phyloP scores from a whole-genome alignment of 2,113 vertebrate species.

The Carollia perspicillata region DNA sequence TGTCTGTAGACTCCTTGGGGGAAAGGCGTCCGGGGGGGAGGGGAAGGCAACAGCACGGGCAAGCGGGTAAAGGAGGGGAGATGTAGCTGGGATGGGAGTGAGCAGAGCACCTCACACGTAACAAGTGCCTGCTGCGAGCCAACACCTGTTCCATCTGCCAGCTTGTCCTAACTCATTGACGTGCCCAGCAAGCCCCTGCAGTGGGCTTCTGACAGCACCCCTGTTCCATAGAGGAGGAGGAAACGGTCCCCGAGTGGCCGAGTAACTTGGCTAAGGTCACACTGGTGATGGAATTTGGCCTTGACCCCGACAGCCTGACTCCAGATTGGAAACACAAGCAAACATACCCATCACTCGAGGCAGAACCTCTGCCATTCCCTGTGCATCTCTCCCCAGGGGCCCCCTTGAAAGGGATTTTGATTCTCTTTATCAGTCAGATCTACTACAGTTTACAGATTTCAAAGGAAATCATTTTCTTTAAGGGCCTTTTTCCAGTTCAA shows the following conservation, averaged over 20 bases:
- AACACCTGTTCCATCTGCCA: background rate
- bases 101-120: background rate
- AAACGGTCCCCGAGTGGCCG: background rate
- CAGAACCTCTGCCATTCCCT: too few relatives aligned
- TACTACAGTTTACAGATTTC: conserved; percentile 45
- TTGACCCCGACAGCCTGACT: background rate
- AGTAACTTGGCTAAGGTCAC: background rate
- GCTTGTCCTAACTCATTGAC: background rate
- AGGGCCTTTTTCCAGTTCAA: conserved; percentile 50
- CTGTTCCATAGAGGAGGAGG: background rate
- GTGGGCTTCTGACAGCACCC: background rate
- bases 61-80: too few relatives aligned
- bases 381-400: background rate
- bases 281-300: background rate
- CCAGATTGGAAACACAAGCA: background rate
- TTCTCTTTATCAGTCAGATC: conserved; percentile 51
- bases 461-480: conserved; percentile 56
- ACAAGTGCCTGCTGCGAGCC: background rate
- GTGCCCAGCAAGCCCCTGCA: background rate
- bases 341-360: too few relatives aligned
- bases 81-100: background rate
- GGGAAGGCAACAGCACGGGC: background rate
- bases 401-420: conserved; percentile 43
- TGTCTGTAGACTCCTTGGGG: background rate
- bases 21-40: background rate